Evolutionary conservation across 2,797 vertebrate species (phyloP).

Genomic region (Echeneis naucrates): DNA sequence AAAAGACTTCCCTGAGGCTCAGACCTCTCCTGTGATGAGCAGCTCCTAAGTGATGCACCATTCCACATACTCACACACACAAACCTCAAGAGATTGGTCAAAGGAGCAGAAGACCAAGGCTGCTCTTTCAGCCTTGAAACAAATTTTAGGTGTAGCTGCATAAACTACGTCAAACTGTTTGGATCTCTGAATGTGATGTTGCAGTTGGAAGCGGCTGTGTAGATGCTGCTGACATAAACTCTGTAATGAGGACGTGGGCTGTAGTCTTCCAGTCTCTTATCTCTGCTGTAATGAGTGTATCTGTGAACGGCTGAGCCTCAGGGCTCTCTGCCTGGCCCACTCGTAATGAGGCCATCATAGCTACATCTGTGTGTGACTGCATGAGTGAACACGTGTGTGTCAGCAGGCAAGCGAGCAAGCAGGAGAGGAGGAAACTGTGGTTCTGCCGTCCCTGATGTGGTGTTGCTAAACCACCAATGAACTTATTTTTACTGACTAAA

Average conservation of each 20-base stretch:
- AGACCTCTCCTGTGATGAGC: conserved; percentile 9
- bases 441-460: conserved; percentile 4
- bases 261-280: conserved; percentile 22
- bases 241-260: conserved; percentile 38
- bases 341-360: conserved; percentile 61
- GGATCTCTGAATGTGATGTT: background rate
- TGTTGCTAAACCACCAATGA: conserved; percentile 19
- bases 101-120: background rate
- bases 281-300: conserved; percentile 50
- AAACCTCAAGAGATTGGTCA: background rate
- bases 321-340: conserved; percentile 33
- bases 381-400: conserved; percentile 3
- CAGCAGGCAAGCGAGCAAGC: background rate
- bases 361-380: conserved; percentile 34
- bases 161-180: background rate
- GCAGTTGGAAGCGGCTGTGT: background rate
- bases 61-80: conserved; percentile 3
- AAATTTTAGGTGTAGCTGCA: background rate
- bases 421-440: background rate
- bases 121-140: background rate
- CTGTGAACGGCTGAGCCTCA: conserved; percentile 42
- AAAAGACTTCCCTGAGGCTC: conserved; percentile 51
- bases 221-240: background rate
- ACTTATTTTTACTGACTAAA: background rate
- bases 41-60: conserved; percentile 23